Base-by-base conservation (phyloP, 2,797 vertebrate species). In the Eptatretus atami region DNA sequence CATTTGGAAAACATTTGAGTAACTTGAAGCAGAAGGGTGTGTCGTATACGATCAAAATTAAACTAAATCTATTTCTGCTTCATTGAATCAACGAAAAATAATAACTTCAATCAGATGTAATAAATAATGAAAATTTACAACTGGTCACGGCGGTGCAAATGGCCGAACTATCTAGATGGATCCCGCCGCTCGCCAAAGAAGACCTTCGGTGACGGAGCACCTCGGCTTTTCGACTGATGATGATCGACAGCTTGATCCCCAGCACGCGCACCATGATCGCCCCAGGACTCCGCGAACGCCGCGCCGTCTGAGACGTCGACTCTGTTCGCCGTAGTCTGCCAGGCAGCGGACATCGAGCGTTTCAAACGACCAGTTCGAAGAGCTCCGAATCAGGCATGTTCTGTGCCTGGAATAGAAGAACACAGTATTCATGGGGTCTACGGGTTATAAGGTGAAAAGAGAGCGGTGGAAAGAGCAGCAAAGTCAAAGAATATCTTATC, bases 301-400 rank as follows among this genome's bases (percentile, higher is more conserved):
- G 95, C 31, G 92, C 90, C 1, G 92, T 98, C 92, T 98, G 75
- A 96, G 90, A 96, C 0, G 84, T 90, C 52, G 92, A 98, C 69
- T 98, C 73, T 93, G 92, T 69, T 83, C 84, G 2, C 92, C 92
- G 0, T 96, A 98, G 69, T 98, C 92, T 72, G 95, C 90, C 67
- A 98, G 77, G 66, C 73, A 85, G 65, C 83, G 8, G 92, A 98
- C 92, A 96, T 96, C 3, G 84, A 90, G 1, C 92, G 69, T 96
- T 98, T 74, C 96, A 88, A 0, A 90, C 90, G 69, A 98, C 82
- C 68, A 98, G 74, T 64, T 98, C 90, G 64, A 98, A 98, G 65
- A 98, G 75, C 75, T 98, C 92, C 0, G 77, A 76, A 24, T 96
- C 92, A 0, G 92, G 92, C 90, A 98, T 96, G 73, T 88, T 90